Evolutionary conservation across 64 coral and sea anemone species (phyloP), one percentile per base, ranked within the genome.

Genomic region (Stichodactyla helianthus): DNA sequence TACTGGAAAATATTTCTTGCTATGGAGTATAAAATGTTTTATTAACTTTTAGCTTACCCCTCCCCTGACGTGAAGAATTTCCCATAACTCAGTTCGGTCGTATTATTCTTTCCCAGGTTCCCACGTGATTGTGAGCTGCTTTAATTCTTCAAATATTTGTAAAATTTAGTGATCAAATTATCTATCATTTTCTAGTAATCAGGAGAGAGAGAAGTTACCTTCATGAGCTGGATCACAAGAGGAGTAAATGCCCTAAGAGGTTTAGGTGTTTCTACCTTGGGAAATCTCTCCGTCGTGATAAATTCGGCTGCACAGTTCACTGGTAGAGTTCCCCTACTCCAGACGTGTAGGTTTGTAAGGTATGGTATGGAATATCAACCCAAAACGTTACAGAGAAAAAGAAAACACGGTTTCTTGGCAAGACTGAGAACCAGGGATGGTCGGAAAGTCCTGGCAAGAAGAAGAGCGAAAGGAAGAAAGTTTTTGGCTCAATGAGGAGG

Each of bases 321-420:
- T 63, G 83, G 83, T 7, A 60, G 83, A n/a, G 28, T 84, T 58
- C 83, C 83, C 53, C 58, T 89, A 6, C 57, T 89, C 13, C 94
- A 96, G 59, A 87, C 91, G 28, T 96, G 84, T 86, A 91, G 94
- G 26, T 93, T 84, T 89, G 88, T 90, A 6, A 89, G 94, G 31
- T 95, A 59, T 83, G 97, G 97, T 19, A 99, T 93, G 90, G 97
- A 99, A 95, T 99, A 99, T 71, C 93, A 93, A 62, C 93, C 97
- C 4, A 99, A 99, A 22, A 99, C 94, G 11, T 82, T 99, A 55
- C 93, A 99, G 79, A 92, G 97, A 71, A 99, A 99, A 81, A 67
- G 97, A 88, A 99, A 99, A 77, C 97, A 99, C 88, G 97, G 97
- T 50, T 99, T 95, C 81, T 56, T 99, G 53, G 93, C 90, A 20